phyloP scores from a whole-genome alignment of 2,113 vertebrate genomes.

The Oxyruncus cristatus region DNA sequence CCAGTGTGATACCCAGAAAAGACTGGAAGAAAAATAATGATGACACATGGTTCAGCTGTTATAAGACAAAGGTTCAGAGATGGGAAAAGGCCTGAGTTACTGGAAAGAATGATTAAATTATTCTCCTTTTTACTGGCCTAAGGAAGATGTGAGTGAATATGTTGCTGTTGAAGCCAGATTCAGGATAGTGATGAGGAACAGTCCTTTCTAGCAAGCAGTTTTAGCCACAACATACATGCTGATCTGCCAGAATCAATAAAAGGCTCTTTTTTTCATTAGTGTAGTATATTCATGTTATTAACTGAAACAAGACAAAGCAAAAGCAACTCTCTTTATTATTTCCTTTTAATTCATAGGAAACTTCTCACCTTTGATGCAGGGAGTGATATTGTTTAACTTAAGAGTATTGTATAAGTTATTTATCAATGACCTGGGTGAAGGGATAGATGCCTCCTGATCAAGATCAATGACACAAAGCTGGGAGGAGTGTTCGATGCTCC shows the following conservation, averaged over 20 bases:
- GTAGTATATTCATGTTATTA: not conserved
- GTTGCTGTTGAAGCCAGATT: not conserved
- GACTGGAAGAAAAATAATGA: not conserved
- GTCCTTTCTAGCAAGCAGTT: not conserved
- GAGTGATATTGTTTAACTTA: not conserved
- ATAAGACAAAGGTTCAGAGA: constrained; percentile 16
- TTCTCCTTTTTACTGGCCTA: not conserved
- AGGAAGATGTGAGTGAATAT: not conserved
- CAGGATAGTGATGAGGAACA: not conserved
- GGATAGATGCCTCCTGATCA: not conserved
- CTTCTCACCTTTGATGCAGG: not conserved
- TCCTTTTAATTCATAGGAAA: not conserved
- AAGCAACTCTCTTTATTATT: not conserved
- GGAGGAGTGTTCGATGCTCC: not conserved
- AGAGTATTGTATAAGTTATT: not conserved
- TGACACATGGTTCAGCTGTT: not conserved
- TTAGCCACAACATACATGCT: not conserved
- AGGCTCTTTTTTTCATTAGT: not conserved
- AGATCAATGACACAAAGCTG: not conserved
- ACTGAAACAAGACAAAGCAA: not conserved
- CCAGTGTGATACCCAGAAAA: not conserved
- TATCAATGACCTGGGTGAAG: not conserved
- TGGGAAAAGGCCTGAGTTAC: not conserved
- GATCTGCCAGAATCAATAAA: constrained; percentile 5
- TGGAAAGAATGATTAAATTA: not conserved